Evolutionary conservation across 2,797 vertebrate genomes (phyloP).

Genomic region (Chloroceryle inda): DNA sequence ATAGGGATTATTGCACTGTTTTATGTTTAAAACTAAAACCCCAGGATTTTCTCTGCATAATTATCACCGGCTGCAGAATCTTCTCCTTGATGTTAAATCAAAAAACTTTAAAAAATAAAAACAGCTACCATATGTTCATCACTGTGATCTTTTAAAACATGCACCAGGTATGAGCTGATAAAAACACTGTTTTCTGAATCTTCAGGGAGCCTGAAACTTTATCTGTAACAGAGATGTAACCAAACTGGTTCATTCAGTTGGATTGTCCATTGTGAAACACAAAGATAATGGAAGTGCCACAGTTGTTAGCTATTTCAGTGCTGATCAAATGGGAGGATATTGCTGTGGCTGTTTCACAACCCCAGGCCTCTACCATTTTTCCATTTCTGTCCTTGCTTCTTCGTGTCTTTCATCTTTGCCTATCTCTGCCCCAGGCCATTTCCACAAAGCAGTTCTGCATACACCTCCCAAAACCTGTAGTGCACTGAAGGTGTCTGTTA

Average conservation of each 20-base stretch:
- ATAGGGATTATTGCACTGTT: slow-evolving; percentile 7
- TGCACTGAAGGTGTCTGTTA: background rate
- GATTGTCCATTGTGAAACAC: slow-evolving; percentile 29
- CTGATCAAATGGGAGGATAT: background rate
- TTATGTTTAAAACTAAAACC: slow-evolving; percentile 28
- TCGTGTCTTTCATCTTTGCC: background rate
- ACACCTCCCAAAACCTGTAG: background rate
- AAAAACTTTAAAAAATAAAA: slow-evolving; percentile 57
- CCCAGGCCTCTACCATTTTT: background rate
- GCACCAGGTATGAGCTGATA: slow-evolving; percentile 31
- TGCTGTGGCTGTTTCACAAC: background rate
- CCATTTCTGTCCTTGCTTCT: background rate
- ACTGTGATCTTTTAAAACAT: slow-evolving; percentile 53
- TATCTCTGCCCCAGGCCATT: background rate
- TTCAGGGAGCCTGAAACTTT: slow-evolving; percentile 60
- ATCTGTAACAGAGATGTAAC: slow-evolving; percentile 24
- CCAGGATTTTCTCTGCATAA: slow-evolving; percentile 40
- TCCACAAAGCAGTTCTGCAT: background rate
- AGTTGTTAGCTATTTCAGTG: background rate
- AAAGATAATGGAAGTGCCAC: background rate
- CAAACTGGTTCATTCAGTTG: slow-evolving; percentile 10
- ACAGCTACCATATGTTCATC: slow-evolving; percentile 33
- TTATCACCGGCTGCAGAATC: slow-evolving; percentile 57
- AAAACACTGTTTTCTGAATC: slow-evolving; percentile 25
- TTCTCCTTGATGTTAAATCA: slow-evolving; percentile 54